Percentiles rank a stretch among this genome's conserved stretches.
Evolutionary conservation across 2,113 vertebrate genomes (phyloP).

Genomic region (Tupaia tana): DNA sequence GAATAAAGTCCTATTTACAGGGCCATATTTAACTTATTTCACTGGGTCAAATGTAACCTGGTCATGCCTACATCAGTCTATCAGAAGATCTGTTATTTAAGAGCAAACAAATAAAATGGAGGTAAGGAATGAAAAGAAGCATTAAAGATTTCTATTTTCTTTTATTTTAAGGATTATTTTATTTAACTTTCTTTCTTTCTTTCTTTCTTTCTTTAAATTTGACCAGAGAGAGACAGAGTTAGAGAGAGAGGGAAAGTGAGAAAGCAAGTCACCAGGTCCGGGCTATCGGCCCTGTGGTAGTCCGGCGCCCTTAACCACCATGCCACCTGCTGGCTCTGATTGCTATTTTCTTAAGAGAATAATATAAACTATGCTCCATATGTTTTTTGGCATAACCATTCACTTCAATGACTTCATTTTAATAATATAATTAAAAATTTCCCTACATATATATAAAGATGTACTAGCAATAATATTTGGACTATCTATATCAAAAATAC

Average conservation of each 20-base stretch:
- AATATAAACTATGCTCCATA: background rate
- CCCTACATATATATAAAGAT: background rate
- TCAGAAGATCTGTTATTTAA: background rate
- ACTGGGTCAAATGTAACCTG: background rate
- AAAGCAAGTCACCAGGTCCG: too few relatives aligned
- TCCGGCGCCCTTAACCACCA: too few relatives aligned
- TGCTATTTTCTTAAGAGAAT: background rate
- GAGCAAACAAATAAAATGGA: background rate
- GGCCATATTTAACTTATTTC: background rate
- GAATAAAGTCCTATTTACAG: background rate
- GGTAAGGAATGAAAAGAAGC: background rate
- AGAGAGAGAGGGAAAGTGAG: too few relatives aligned
- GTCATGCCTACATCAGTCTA: background rate
- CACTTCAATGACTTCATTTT: background rate
- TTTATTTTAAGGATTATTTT: background rate
- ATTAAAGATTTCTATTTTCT: background rate
- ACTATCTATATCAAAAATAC: background rate
- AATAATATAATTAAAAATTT: background rate
- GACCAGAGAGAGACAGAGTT: too few relatives aligned
- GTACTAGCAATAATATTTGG: background rate
- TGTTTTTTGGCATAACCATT: background rate
- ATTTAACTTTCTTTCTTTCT: too few relatives aligned
- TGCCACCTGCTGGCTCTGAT: too few relatives aligned
- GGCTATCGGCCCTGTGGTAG: too few relatives aligned
- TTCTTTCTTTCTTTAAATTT: too few relatives aligned